These are phyloP conservation scores for Anthonomus grandis DNA, from an alignment of 1,140 invertebrate species.

Conservation along the genomic window DNA sequence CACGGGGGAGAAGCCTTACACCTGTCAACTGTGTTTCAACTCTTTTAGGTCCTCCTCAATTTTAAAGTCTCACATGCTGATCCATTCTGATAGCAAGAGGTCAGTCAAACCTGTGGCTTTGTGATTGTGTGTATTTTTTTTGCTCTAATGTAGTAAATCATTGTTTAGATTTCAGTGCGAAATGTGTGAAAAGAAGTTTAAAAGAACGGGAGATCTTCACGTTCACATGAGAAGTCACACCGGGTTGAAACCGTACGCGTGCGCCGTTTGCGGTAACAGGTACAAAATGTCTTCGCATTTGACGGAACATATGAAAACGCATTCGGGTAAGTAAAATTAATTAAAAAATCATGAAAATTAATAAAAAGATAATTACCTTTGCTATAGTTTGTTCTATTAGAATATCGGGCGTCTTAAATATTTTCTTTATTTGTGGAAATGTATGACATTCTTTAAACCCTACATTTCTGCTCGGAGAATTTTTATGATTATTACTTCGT, in stretches of 20 bases:
- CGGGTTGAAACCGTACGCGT: conserved; percentile 67
- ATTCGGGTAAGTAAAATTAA: conserved; percentile 59
- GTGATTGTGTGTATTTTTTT: not conserved
- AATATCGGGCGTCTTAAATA: no score
- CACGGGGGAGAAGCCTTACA: conserved; percentile 54
- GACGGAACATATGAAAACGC: conserved; percentile 78
- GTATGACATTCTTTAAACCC: no score
- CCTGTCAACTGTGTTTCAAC: conserved; percentile 60
- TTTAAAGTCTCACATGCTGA: conserved; percentile 79
- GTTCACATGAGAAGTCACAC: conserved; percentile 58
- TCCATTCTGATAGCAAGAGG: conserved; percentile 57
- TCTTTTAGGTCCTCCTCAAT: conserved; percentile 66
- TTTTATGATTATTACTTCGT: no score
- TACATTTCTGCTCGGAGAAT: no score
- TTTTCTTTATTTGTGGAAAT: no score
- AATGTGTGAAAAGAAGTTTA: conserved; percentile 38
- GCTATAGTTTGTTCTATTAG: no score
- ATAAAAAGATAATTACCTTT: no score
- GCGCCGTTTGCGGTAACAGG: conserved; percentile 57
- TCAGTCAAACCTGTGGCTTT: conserved; percentile 7
- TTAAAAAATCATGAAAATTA: no score
- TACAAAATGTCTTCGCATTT: conserved; percentile 72
- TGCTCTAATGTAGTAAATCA: not conserved
- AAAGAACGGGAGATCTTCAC: conserved; percentile 34
- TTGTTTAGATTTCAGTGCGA: conserved; percentile 34